Evolutionary conservation across 2,113 vertebrate species (phyloP).

Genomic region (Vidua macroura): DNA sequence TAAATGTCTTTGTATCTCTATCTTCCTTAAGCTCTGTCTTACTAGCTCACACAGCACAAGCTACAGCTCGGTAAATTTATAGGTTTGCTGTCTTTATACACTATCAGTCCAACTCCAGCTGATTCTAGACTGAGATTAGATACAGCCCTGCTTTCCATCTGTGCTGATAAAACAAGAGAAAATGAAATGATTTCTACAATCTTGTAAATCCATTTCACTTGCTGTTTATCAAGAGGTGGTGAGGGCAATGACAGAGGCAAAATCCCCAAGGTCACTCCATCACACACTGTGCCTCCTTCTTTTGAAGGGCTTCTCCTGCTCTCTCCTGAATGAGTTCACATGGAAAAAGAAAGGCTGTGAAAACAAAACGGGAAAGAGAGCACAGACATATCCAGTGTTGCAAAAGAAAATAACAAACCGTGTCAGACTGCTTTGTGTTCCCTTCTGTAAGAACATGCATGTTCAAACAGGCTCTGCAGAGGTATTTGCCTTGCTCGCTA

Average conservation of each 20-base stretch:
- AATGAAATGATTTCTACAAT: constrained; percentile 8
- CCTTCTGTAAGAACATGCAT: constrained; percentile 4
- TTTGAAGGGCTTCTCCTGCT: not conserved
- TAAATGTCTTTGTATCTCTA: not conserved
- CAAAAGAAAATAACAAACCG: constrained; percentile 14
- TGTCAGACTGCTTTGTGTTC: constrained; percentile 21
- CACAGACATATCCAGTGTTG: not conserved
- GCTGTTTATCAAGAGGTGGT: not conserved
- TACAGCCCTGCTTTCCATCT: constrained; percentile 41
- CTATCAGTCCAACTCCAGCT: constrained; percentile 21
- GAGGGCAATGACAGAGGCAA: not conserved
- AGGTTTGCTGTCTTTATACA: not conserved
- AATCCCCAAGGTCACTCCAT: not conserved
- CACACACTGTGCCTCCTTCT: not conserved
- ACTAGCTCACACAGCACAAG: not conserved
- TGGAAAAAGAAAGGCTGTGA: not conserved
- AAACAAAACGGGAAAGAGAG: not conserved
- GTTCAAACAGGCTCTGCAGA: constrained; percentile 50
- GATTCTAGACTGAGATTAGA: constrained; percentile 59
- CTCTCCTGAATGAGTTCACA: not conserved
- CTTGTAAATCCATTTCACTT: not conserved
- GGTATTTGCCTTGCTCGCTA: constrained; percentile 5
- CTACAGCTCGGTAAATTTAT: not conserved
- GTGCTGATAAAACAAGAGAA: constrained; percentile 30
- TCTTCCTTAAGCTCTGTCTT: constrained; percentile 2